Evolutionary conservation across 2,797 vertebrate genomes (phyloP), one percentile per base, ranked within the genome.

Genomic region (Molossus molossus): DNA sequence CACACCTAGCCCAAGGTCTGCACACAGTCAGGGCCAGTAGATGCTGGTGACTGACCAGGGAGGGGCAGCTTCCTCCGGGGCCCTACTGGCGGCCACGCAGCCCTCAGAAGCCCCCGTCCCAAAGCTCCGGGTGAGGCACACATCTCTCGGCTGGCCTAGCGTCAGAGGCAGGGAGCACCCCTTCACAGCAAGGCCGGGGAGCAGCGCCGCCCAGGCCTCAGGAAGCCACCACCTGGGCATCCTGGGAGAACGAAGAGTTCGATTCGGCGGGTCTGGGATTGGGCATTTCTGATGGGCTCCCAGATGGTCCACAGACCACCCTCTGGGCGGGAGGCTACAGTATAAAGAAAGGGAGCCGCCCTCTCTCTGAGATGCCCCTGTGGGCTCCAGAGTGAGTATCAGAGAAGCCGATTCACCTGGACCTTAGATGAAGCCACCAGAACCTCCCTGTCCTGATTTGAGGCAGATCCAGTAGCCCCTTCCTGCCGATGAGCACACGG

Each of bases 171-270:
- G 4, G 3, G 57, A 15, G 29, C 0, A 4, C 33, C 29, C 67
- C 12, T 15, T 29, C n/a, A 2, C 3, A 40, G 12, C 3, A 13
- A 23, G 0, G 5, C 17, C 6, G 0, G 40, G 29, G 37, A 11
- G 53, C 29, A 3, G 53, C 7, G 2, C 48, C 1, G 13, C 58
- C n/a, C 45, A n/a, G n/a, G 1, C 58, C 75, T n/a, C 57, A 45
- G 4, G 25, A 15, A 4, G 15, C 33, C 82, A 21, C 13, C 33
- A 13, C 29, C 29, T 5, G 79, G 73, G n/a, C 37, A 25, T 72
- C 76, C 55, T 23, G 29, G 40, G 9, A 64, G n/a, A 0, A 12
- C 1, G 40, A 45, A 45, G 40, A 45, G 1, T 45, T 45, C 40
- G 3, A 45, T 45, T 45, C 40, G 4, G 40, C 40, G 6, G 40